Evolutionary conservation across 1,140 invertebrate genomes (phyloP).

Genomic region (Drosophila prosaltans): DNA sequence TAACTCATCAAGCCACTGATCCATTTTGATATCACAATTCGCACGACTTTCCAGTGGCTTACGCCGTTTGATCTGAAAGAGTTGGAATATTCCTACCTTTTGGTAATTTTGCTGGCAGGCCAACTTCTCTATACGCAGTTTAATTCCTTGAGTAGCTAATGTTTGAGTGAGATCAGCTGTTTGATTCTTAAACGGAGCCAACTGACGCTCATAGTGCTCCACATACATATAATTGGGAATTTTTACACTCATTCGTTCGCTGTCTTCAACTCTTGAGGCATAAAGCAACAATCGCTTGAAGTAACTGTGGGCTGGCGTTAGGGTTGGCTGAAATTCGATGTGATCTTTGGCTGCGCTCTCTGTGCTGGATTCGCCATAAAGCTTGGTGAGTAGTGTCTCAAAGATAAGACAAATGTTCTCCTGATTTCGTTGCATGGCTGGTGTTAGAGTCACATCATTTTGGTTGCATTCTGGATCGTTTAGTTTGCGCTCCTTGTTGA

Average conservation of each 20-base stretch:
- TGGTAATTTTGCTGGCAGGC: constrained; percentile 40
- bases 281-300: constrained; percentile 64
- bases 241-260: constrained; percentile 21
- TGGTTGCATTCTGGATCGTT: constrained; percentile 48
- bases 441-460: constrained; percentile 17
- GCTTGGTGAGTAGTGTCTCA: constrained; percentile 48
- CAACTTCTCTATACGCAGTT: constrained; percentile 43
- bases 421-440: constrained; percentile 46
- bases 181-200: constrained; percentile 60
- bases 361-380: constrained; percentile 45
- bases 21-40: constrained; percentile 47
- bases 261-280: constrained; percentile 17
- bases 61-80: background rate
- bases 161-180: constrained; percentile 32
- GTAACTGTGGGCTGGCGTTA: constrained; percentile 72
- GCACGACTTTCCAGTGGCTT: constrained; percentile 38
- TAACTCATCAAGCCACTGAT: constrained; percentile 46
- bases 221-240: constrained; percentile 67
- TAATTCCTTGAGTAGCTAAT: constrained; percentile 24
- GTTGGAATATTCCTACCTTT: constrained; percentile 54
- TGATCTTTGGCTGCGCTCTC: constrained; percentile 26
- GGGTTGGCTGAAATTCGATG: constrained; percentile 67
- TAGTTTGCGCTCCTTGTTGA: constrained; percentile 50
- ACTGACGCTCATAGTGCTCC: constrained; percentile 59
- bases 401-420: constrained; percentile 59